Evolutionary conservation across 2,797 vertebrate genomes (phyloP).

Genomic region (Malacoraja senta): DNA sequence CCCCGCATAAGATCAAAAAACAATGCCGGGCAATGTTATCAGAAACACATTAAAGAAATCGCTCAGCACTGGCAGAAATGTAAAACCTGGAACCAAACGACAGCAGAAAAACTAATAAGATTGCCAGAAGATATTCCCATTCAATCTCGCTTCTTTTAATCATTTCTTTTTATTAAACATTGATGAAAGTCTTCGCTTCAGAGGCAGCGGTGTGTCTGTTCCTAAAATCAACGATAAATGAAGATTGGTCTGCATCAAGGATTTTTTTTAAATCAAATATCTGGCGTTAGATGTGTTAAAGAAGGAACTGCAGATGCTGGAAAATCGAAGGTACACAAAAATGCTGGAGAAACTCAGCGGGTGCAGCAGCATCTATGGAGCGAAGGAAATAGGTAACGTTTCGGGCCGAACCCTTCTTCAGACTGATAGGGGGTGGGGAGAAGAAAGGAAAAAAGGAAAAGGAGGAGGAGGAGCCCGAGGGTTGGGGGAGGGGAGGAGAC

Average conservation of each 20-base stretch:
- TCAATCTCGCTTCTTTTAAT: background rate
- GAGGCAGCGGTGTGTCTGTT: background rate
- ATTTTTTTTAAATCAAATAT: background rate
- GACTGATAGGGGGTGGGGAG: too few species aligned
- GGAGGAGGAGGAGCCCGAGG: too few species aligned
- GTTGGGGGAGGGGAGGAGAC: too few species aligned
- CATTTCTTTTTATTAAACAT: constrained; percentile 33
- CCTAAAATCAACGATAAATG: background rate
- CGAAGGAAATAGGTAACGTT: too few species aligned
- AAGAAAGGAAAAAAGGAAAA: too few species aligned
- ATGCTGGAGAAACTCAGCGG: too few species aligned
- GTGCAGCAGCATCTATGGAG: too few species aligned
- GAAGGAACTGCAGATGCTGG: too few species aligned
- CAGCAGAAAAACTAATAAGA: background rate
- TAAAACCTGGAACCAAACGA: background rate
- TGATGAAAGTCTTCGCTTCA: background rate
- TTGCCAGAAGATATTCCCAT: constrained; percentile 4
- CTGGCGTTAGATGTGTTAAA: background rate
- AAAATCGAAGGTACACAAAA: too few species aligned
- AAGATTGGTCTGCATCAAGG: background rate
- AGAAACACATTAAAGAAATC: constrained; percentile 17
- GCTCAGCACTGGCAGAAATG: background rate
- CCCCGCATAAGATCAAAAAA: background rate
- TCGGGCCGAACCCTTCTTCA: too few species aligned
- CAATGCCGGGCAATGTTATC: background rate